Evolutionary conservation across 2,113 vertebrate genomes (phyloP), one percentile per base, ranked within the genome.

Genomic region (Oophaga pumilio): DNA sequence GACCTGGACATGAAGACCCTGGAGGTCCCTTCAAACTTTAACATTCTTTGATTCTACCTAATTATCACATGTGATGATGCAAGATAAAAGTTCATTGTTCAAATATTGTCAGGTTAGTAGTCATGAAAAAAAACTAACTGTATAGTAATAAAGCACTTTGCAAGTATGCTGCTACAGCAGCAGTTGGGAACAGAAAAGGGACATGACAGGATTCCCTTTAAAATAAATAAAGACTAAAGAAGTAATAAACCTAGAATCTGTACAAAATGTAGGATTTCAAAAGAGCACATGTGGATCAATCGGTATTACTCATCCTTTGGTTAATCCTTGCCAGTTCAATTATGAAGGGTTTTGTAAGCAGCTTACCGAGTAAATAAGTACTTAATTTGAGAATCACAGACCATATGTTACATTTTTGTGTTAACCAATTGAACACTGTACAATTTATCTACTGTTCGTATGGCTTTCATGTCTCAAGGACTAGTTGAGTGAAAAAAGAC

Each of bases 391-490:
- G 24, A 33, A 59, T 33, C 77, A 43, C 24, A 33, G 26, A 80
- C 33, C 77, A 80, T 80, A 80, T 80, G 77, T 80, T 80, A n/a
- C 24, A 53, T 80, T 80, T 43, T 76, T 24, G 33, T 60, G 24
- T 76, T 43, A 22, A 85, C 26, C 24, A 86, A 62, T 64, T 79
- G 49, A 79, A 79, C 49, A 68, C 28, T 86, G 76, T 77, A 26
- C 50, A 80, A 33, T 79, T 78, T 57, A 53, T 86, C 22, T 56
- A 68, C 53, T 56, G 49, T 53, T 24, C 50, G 49, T 79, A 86
- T 80, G 85, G 85, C 85, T 86, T 86, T 79, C 15, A 78, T 56
- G 76, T 53, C 60, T 56, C 6, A 56, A 79, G 85, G 56, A 33
- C 56, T 4, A 24, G 60, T 10, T 15, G 69, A 83, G 22, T 66